Evolutionary conservation across 2,888 invertebrate species (phyloP).

Genomic region (Patella ulyssiponensis): DNA sequence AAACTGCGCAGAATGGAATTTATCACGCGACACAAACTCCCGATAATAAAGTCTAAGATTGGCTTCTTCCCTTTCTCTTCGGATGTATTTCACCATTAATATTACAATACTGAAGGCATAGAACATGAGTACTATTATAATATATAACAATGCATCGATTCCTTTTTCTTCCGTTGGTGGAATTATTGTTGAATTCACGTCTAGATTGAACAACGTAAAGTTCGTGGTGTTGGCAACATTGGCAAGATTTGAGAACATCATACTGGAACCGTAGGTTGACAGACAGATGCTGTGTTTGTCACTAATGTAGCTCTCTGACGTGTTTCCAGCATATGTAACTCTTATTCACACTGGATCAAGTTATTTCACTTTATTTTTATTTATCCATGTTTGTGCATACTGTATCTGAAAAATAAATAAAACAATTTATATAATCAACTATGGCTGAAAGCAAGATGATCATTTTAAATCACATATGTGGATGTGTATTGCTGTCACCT

Average conservation of each 20-base stretch:
- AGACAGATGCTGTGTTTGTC: neutral
- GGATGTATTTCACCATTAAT: conserved; percentile 55
- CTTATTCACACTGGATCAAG: neutral
- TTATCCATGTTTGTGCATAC: no score
- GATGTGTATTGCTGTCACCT: no score
- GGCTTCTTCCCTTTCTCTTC: conserved; percentile 50
- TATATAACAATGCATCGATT: conserved; percentile 51
- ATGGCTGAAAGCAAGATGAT: no score
- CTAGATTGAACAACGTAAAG: neutral
- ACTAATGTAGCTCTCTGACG: neutral
- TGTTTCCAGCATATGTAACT: conserved; percentile 15
- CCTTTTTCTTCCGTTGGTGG: conserved; percentile 14
- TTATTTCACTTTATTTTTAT: no score
- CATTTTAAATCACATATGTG: no score
- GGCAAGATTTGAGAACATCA: neutral
- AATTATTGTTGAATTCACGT: conserved; percentile 10
- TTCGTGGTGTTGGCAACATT: neutral
- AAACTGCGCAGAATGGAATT: conserved; percentile 47
- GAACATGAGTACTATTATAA: conserved; percentile 51
- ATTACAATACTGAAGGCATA: conserved; percentile 54
- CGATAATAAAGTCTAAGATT: conserved; percentile 47
- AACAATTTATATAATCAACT: no score
- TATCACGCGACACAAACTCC: conserved; percentile 49
- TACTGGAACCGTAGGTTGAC: neutral
- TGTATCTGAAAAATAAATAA: no score